These are phyloP conservation scores for Aphaenogaster rudis DNA, from an alignment of 1,140 invertebrate genomes.

Conservation along the genomic window DNA sequence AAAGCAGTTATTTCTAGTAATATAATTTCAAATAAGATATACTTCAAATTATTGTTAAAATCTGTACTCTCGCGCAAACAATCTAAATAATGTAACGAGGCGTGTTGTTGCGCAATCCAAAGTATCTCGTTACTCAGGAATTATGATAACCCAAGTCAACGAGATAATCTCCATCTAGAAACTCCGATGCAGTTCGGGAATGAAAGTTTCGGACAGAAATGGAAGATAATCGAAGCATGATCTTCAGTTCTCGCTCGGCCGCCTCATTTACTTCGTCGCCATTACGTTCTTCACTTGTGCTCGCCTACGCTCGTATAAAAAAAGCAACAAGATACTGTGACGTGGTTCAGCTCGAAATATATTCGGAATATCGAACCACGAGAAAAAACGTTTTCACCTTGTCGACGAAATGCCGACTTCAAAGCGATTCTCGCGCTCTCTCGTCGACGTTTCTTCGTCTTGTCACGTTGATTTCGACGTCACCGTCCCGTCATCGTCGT, in stretches of 20 bases:
- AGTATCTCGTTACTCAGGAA: slow-evolving; percentile 13
- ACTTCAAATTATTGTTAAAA: slow-evolving; percentile 41
- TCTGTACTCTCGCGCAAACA: neutral
- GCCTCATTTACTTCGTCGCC: slow-evolving; percentile 51
- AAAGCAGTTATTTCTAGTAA: slow-evolving; percentile 28
- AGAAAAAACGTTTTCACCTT: neutral
- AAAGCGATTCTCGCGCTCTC: slow-evolving; percentile 54
- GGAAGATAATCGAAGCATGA: slow-evolving; percentile 48
- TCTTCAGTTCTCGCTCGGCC: slow-evolving; percentile 15
- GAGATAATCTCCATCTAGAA: slow-evolving; percentile 38
- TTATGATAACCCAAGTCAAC: slow-evolving; percentile 28
- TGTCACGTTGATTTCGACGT: slow-evolving; percentile 15
- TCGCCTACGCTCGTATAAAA: slow-evolving; percentile 3
- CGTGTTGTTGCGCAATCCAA: neutral
- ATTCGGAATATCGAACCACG: neutral
- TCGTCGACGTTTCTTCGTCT: slow-evolving; percentile 10
- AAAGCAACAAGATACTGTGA: neutral
- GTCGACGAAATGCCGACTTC: slow-evolving; percentile 60
- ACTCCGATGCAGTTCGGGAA: neutral
- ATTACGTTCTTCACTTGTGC: slow-evolving; percentile 36
- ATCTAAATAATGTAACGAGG: slow-evolving; percentile 28
- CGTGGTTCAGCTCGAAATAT: neutral
- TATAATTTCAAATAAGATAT: slow-evolving; percentile 12
- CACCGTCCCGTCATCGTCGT: slow-evolving; percentile 16
- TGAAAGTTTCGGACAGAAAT: slow-evolving; percentile 1